Evolutionary conservation across 1,140 invertebrate genomes (phyloP).

Genomic region (Zaprionus kolodkinae): DNA sequence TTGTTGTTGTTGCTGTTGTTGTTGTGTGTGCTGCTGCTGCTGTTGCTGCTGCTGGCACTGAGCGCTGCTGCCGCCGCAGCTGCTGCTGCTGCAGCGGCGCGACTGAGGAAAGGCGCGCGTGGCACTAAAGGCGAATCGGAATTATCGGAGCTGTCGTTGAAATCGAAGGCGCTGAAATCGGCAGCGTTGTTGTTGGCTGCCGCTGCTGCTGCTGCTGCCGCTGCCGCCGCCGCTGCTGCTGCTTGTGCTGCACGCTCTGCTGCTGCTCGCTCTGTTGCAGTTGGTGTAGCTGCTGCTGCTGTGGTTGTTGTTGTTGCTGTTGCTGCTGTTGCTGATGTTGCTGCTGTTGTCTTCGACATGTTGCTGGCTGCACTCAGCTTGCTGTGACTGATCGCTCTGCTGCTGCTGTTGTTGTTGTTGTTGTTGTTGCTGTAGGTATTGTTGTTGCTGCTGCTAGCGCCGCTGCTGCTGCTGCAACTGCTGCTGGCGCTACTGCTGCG

Average conservation of each 20-base stretch:
- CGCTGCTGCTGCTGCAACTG: constrained; percentile 34
- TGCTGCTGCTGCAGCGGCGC: constrained; percentile 65
- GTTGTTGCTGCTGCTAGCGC: constrained; percentile 31
- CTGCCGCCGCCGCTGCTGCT: constrained; percentile 19
- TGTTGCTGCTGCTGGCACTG: constrained; percentile 55
- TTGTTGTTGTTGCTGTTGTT: constrained; percentile 32
- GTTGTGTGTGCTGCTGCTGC: constrained; percentile 49
- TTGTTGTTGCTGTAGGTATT: constrained; percentile 45
- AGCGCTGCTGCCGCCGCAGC: constrained; percentile 63
- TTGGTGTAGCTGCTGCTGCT: constrained; percentile 20
- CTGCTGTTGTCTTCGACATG: constrained; percentile 43
- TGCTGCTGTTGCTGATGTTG: constrained; percentile 16
- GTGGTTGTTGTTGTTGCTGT: constrained; percentile 30
- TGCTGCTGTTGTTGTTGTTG: constrained; percentile 30
- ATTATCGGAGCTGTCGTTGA: constrained; percentile 83
- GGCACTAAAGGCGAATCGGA: constrained; percentile 79
- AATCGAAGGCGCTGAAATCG: constrained; percentile 82
- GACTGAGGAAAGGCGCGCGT: constrained; percentile 76
- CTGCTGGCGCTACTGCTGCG: constrained; percentile 25
- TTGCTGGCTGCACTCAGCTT: constrained; percentile 16
- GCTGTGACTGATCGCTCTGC: not conserved
- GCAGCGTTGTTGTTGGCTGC: constrained; percentile 53
- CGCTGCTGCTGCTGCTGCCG: constrained; percentile 37
- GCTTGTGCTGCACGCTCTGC: constrained; percentile 10
- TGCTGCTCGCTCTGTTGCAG: constrained; percentile 24